Evolutionary conservation across 2,113 vertebrate genomes (phyloP), one percentile per base, ranked within the genome.

Genomic region (Puffinus mauretanicus): DNA sequence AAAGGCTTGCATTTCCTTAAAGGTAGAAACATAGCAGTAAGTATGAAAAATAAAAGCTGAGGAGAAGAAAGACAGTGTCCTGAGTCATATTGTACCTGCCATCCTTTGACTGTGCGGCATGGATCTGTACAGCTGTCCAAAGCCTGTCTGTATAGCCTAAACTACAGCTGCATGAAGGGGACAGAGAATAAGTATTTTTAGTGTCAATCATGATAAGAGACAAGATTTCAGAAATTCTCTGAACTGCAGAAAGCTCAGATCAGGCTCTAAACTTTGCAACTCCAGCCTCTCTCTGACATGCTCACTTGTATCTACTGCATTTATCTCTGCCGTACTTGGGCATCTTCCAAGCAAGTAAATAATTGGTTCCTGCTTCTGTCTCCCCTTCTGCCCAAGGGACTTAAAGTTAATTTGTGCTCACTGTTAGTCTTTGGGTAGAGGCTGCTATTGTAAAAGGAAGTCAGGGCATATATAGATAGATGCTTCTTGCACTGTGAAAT

Each of bases 311-410:
- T 95, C 92, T 81, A 18, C 42, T 83, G 71, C 60, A 71, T 97
- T 97, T 96, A 81, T 96, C 90, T 66, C 42, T 92, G 79, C 82
- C 88, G 64, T 57, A 88, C 82, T 94, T 90, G 88, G 91, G 85
- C 42, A 60, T 81, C 64, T 94, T 96, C 93, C 94, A 90, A 86
- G 82, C 60, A 94, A 92, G 88, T 94, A 95, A 95, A 92, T 96
- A 96, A 96, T 96, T 88, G 79, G 79, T 90, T 96, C 51, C 88
- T 90, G 67, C 55, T 93, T 93, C 87, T 81, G 69, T 90, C 86
- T 96, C 55, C 82, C 76, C 72, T 92, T 92, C 61, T 90, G 90
- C 88, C 92, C 72, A 55, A 83, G 67, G 76, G 88, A 88, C 51
- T 65, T 70, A 27, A 88, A 97, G 90, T 88, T 93, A 96, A 96